Evolutionary conservation across 1,140 invertebrate species (phyloP).

Genomic region (Varroa destructor): DNA sequence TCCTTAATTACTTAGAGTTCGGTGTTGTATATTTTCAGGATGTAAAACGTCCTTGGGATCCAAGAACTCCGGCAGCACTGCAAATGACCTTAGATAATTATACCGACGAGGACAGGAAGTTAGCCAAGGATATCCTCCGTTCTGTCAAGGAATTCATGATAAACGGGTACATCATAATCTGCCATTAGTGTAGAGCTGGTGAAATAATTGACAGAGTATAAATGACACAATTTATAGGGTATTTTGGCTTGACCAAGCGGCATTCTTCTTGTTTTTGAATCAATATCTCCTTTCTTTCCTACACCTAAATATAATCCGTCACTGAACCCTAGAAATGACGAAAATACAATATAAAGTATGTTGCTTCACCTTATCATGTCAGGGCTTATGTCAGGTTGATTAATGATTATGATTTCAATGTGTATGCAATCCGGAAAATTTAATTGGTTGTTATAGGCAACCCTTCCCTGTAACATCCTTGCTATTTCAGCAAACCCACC

Average conservation of each 20-base stretch:
- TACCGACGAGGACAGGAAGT: slow-evolving; percentile 7
- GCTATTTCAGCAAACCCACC: slow-evolving; percentile 8
- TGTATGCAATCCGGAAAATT: not conserved
- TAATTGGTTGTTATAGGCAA: not conserved
- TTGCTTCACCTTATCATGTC: too few relatives aligned
- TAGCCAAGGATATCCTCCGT: not conserved
- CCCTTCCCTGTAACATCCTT: not conserved
- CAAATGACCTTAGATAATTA: not conserved
- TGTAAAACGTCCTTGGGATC: slow-evolving; percentile 2
- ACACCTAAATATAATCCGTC: not conserved
- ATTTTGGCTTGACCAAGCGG: slow-evolving; percentile 5
- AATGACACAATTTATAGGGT: not conserved
- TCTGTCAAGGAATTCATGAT: slow-evolving; percentile 15
- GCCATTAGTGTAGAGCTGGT: not conserved
- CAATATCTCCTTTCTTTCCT: not conserved
- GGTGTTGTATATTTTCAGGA: not conserved
- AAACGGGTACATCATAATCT: not conserved
- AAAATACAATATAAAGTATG: too few relatives aligned
- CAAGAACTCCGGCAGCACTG: not conserved
- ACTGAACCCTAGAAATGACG: too few relatives aligned
- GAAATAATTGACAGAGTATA: not conserved
- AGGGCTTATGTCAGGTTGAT: not conserved
- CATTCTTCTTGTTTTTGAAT: not conserved
- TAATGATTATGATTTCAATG: not conserved
- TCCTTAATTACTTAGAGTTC: not conserved